Evolutionary conservation across 2,888 invertebrate species (phyloP), one percentile per base, ranked within the genome.

Genomic region (Galeruca laticollis): DNA sequence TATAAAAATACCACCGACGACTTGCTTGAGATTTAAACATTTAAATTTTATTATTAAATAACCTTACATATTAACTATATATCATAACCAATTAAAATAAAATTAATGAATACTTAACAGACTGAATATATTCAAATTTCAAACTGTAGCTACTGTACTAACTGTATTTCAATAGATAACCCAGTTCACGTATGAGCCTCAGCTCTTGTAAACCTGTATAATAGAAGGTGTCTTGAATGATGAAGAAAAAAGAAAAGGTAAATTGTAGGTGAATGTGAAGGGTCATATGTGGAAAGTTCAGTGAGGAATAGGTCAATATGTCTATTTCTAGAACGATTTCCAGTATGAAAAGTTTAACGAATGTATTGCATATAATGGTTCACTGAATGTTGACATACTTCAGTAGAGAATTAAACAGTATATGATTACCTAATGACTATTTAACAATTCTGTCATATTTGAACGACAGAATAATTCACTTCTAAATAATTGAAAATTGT

Each of bases 231-330:
- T 26, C 66, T 49, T 57, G 56, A 18, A 33, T 18, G 56, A 57
- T 35, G 15, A 9, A 51, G 37, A 49, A 65, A 64, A 54, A 65
- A 21, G 26, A 57, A 9, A 33, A 33, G 56, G 11, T 18, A 9
- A 35, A 57, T 33, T 57, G 35, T 35, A 57, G 56, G 56, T 18
- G 56, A 35, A 57, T 57, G 33, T 57, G 15, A 35, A 33, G 21
- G 57, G 47, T 59, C 65, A 49, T 65, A 20, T 59, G 57, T 65
- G 57, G 20, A 66, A 66, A 66, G 66, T 59, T 66, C 66, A 60
- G 10, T n/a, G 33, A 33, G 18, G 26, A 18, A 15, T 57, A 57
- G 56, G 56, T 57, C 56, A 57, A 18, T 57, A 15, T 57, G 35
- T 33, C 56, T 57, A 57, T 18, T 57, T 57, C 15, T 10, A 15